phyloP scores from a whole-genome alignment of 2,888 invertebrate species.

The Orthonevra nobilis region DNA sequence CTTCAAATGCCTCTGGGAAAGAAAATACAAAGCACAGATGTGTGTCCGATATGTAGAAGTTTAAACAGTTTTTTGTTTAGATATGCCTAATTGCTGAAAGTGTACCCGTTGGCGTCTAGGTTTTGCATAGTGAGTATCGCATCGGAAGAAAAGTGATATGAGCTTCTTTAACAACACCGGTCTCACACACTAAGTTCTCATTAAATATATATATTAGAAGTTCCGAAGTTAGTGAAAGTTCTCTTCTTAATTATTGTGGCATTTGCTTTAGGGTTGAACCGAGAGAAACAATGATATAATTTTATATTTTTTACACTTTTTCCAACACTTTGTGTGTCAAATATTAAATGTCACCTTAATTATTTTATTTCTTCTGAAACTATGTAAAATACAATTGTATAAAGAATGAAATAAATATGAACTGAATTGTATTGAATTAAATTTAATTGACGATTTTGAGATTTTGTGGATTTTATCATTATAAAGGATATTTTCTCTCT shows the following conservation, averaged over 20 bases:
- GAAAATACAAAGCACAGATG: conserved; percentile 26
- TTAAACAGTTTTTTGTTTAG: conserved; percentile 52
- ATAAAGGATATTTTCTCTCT: too few species aligned
- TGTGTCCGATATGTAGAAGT: conserved; percentile 23
- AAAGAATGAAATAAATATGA: too few species aligned
- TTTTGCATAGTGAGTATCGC: not conserved
- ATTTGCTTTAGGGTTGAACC: too few species aligned
- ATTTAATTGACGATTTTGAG: too few species aligned
- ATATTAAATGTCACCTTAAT: too few species aligned
- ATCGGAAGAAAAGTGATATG: conserved; percentile 20
- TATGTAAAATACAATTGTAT: too few species aligned
- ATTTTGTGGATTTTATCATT: too few species aligned
- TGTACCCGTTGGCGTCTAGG: conserved; percentile 18
- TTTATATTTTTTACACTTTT: too few species aligned
- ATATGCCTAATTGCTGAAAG: conserved; percentile 34
- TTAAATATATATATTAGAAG: conserved; percentile 41
- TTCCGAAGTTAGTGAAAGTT: conserved; percentile 41
- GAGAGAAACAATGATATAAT: too few species aligned
- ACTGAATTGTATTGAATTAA: too few species aligned
- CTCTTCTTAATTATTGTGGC: conserved; percentile 29
- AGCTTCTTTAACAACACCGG: conserved; percentile 16
- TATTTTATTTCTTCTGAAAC: too few species aligned
- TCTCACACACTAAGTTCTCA: conserved; percentile 27
- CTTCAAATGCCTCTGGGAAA: conserved; percentile 5
- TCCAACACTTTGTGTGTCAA: too few species aligned